Evolutionary conservation across 2,888 invertebrate species (phyloP).

Genomic region (Hemaris fuciformis): DNA sequence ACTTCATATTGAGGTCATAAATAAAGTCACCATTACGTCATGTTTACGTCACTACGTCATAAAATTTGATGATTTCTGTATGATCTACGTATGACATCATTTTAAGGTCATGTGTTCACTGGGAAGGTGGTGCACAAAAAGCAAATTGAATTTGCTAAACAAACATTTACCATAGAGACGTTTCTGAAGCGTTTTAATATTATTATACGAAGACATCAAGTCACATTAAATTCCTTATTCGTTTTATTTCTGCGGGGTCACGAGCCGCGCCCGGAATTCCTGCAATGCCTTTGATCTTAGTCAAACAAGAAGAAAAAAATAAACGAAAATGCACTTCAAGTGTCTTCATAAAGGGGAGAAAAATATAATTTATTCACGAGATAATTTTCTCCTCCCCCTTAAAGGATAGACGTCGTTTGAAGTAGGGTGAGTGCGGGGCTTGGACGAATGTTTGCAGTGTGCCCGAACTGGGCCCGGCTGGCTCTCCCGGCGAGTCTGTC

Average conservation of each 20-base stretch:
- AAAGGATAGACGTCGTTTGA: constrained; percentile 65
- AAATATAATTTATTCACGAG: constrained; percentile 81
- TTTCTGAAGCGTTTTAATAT: constrained; percentile 68
- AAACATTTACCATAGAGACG: constrained; percentile 64
- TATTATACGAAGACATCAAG: constrained; percentile 75
- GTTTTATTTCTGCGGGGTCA: constrained; percentile 74
- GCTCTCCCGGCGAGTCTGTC: constrained; percentile 41
- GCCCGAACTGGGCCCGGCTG: constrained; percentile 40
- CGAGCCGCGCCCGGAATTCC: constrained; percentile 64
- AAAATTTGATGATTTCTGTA: no score
- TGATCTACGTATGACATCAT: no score
- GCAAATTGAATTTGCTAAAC: constrained; percentile 67
- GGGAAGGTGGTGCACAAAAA: constrained; percentile 47
- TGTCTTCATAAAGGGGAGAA: constrained; percentile 78
- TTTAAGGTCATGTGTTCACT: no score
- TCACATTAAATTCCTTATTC: constrained; percentile 78
- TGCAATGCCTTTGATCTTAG: constrained; percentile 75
- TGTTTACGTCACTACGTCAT: no score
- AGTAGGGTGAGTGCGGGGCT: constrained; percentile 62
- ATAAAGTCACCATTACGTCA: no score
- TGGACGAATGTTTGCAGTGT: constrained; percentile 69
- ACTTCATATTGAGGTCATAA: no score
- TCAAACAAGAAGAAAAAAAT: constrained; percentile 68
- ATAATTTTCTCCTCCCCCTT: constrained; percentile 79
- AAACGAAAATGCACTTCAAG: constrained; percentile 78